A percentile compares a stretch with the other conserved stretches of the same genome.
phyloP scores from a whole-genome alignment of 2,888 invertebrate species.

The Tenthredo amoena region DNA sequence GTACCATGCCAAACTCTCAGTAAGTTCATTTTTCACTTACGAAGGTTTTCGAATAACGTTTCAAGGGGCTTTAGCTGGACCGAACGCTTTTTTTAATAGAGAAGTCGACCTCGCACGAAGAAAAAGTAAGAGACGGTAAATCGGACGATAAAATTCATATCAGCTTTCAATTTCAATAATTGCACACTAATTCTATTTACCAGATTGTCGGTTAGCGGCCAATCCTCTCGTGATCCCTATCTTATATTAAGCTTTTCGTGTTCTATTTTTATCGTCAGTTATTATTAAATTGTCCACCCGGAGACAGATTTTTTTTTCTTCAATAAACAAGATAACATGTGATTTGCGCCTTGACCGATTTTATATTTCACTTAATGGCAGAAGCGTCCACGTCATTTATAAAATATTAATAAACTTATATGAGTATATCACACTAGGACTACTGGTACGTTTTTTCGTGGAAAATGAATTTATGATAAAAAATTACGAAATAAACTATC shows the following conservation, averaged over 20 bases:
- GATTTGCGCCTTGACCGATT: conserved; percentile 29
- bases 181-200: neutral
- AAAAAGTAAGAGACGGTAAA: neutral
- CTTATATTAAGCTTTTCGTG: conserved; percentile 3
- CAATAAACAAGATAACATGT: neutral
- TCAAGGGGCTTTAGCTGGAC: neutral
- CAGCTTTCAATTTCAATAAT: conserved; percentile 14
- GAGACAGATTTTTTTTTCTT: neutral
- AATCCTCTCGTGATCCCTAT: neutral
- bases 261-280: neutral
- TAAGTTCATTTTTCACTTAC: neutral
- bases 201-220: neutral
- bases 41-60: conserved; percentile 5
- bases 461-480: neutral
- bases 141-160: neutral
- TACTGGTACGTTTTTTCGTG: neutral
- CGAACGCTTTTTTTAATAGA: neutral
- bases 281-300: neutral
- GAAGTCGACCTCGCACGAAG: neutral
- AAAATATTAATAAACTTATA: conserved; percentile 8
- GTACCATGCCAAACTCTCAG: neutral
- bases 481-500: neutral
- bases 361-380: neutral
- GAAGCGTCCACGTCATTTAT: neutral
- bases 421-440: neutral